phyloP scores from a whole-genome alignment of 2,797 vertebrate genomes.

The Uromys caudimaculatus region DNA sequence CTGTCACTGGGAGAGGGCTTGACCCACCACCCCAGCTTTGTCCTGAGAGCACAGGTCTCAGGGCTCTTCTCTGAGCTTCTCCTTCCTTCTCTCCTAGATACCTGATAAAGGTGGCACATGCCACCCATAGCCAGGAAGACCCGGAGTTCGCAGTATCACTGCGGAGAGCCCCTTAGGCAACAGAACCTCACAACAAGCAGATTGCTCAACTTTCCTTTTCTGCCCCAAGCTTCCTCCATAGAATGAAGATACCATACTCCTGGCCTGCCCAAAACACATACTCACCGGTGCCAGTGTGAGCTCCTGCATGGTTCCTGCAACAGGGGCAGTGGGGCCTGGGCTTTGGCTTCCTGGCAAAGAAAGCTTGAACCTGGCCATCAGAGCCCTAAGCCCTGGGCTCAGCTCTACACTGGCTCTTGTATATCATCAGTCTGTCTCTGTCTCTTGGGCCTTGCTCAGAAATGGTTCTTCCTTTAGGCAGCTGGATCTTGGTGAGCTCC shows the following conservation, averaged over 20 bases:
- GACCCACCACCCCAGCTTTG: too few relatives aligned
- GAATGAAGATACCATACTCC: neutral
- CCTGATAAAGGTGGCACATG: accelerated
- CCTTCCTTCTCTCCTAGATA: neutral
- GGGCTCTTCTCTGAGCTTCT: neutral
- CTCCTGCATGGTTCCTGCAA: accelerated
- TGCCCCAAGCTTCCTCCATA: neutral
- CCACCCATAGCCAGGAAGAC: neutral
- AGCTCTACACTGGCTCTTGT: neutral
- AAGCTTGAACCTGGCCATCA: neutral
- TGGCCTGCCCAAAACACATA: neutral
- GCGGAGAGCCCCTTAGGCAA: neutral
- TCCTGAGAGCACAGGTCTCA: neutral
- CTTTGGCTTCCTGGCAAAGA: neutral
- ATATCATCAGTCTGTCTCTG: neutral
- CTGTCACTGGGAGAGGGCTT: neutral
- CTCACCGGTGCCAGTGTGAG: accelerated
- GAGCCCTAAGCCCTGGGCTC: neutral
- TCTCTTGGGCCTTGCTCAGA: neutral
- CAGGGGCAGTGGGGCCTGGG: neutral
- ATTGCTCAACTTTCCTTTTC: neutral
- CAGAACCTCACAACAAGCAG: too few relatives aligned
- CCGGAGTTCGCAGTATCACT: accelerated
- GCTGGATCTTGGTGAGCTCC: neutral
- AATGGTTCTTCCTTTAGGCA: neutral